Evolutionary conservation across 2,797 vertebrate species (phyloP).

Genomic region (Poeciliopsis infans): DNA sequence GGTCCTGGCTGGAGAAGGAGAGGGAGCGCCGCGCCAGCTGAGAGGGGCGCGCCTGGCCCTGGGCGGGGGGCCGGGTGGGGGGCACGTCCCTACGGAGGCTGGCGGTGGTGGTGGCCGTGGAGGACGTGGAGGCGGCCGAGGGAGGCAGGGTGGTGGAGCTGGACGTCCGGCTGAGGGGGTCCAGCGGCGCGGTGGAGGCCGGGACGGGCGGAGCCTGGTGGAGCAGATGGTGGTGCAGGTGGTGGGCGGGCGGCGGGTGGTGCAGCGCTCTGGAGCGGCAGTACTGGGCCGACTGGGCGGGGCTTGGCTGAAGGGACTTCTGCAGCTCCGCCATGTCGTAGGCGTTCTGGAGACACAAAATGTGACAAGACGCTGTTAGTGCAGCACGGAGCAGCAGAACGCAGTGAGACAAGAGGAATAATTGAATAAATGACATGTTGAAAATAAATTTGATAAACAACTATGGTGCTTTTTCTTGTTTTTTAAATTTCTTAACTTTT

Average conservation of each 20-base stretch:
- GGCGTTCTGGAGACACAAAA: constrained; percentile 77
- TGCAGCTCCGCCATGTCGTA: constrained; percentile 92
- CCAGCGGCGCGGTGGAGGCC: constrained; percentile 40
- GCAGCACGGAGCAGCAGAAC: not conserved
- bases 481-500: too few species aligned
- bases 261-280: constrained; percentile 71
- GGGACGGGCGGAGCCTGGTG: constrained; percentile 53
- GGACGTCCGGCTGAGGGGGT: constrained; percentile 66
- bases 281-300: constrained; percentile 82
- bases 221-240: constrained; percentile 64
- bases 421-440: too few species aligned
- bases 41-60: constrained; percentile 74
- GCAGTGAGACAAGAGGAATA: not conserved
- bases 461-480: too few species aligned
- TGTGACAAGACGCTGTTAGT: constrained; percentile 5
- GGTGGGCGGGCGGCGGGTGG: constrained; percentile 66
- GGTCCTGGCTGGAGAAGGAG: constrained; percentile 78
- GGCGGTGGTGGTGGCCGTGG: constrained; percentile 63
- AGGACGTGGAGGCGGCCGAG: constrained; percentile 45
- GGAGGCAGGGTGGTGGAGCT: constrained; percentile 61
- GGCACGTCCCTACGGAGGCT: constrained; percentile 66
- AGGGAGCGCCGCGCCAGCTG: constrained; percentile 73
- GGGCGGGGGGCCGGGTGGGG: constrained; percentile 68
- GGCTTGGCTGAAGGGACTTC: constrained; percentile 87
- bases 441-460: too few species aligned